Evolutionary conservation across 1,140 invertebrate species (phyloP), one percentile per base, ranked within the genome.

Genomic region (Watersipora subatra): DNA sequence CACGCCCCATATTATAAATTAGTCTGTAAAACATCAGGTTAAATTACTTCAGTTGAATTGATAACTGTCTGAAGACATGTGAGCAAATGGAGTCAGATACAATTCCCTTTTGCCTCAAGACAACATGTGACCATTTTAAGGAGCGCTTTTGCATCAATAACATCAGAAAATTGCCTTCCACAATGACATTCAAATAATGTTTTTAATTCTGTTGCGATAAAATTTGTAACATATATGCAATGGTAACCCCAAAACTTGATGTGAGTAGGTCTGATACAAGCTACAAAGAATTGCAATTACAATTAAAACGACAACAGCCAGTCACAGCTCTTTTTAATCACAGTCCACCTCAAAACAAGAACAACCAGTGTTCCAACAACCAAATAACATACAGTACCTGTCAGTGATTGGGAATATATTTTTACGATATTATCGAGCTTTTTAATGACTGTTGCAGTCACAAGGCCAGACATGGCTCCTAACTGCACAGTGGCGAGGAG

Each of bases 381-480:
- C n/a, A 46, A 7, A 46, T 46, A 46, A 12, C n/a, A 46, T n/a
- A 46, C n/a, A 46, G 7, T 46, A 46, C 34, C 34, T 46, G 34
- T 46, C 7, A 59, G 28, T 46, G 28, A 26, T 26, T 63, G 63
- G 2, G 66, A 27, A 34, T 67, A 67, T 7, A 67, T n/a, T 29
- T 67, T 67, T 7, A 67, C 66, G 20, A 67, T 67, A 59, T 67
- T 67, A 61, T 67, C 66, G 29, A 67, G 55, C 27, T 65, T 66
- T 29, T 67, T 67, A 34, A 67, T 58, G 55, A 67, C 62, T 28
- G 24, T 26, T 2, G 34, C 66, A 1, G 56, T 58, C 15, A 55
- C 28, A 25, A 67, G 20, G 2, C 66, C 58, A 12, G 58, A 55
- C 58, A 59, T 28, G 22, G 58, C 58, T 12, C 58, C 58, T 24